phyloP scores from a whole-genome alignment of 2,113 vertebrate genomes.

The Polypterus bichir region DNA sequence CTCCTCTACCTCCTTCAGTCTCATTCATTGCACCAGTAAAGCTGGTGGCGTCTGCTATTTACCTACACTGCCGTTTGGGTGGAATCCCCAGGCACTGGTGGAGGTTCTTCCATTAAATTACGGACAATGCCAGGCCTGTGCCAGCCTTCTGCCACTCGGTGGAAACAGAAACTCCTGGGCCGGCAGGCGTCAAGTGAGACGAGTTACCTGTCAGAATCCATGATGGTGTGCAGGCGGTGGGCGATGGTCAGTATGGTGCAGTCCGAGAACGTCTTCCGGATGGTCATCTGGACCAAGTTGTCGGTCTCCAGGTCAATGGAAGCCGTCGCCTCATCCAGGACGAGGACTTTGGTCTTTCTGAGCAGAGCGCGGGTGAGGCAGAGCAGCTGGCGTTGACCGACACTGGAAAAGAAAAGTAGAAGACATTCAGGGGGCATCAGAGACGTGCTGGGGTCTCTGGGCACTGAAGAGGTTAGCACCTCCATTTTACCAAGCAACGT shows the following conservation, averaged over 20 bases:
- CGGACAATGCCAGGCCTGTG: neutral
- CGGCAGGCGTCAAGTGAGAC: too few relatives aligned
- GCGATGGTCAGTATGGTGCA: conserved; percentile 39
- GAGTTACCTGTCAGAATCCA: conserved; percentile 36
- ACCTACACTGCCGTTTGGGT: too few relatives aligned
- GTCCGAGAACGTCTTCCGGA: conserved; percentile 36
- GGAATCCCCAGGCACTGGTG: too few relatives aligned
- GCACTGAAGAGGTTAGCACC: neutral
- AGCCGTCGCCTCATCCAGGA: conserved; percentile 41
- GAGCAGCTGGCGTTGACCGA: conserved; percentile 40
- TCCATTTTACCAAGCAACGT: neutral
- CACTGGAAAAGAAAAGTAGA: conserved; percentile 22
- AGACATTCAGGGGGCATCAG: neutral
- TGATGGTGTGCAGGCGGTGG: conserved; percentile 32
- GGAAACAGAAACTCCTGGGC: too few relatives aligned
- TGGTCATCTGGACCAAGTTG: conserved; percentile 33
- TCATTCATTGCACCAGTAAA: too few relatives aligned
- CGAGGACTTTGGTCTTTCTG: conserved; percentile 36
- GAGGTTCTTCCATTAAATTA: too few relatives aligned
- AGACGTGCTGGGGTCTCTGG: too few relatives aligned
- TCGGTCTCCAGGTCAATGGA: conserved; percentile 37
- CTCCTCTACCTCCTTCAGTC: too few relatives aligned
- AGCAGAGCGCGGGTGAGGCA: conserved; percentile 42
- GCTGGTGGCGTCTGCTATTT: too few relatives aligned
- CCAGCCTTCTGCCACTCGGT: neutral